These are phyloP conservation scores for Cylindroiulus punctatus DNA, from an alignment of 2,888 invertebrate species.

Conservation along the genomic window DNA sequence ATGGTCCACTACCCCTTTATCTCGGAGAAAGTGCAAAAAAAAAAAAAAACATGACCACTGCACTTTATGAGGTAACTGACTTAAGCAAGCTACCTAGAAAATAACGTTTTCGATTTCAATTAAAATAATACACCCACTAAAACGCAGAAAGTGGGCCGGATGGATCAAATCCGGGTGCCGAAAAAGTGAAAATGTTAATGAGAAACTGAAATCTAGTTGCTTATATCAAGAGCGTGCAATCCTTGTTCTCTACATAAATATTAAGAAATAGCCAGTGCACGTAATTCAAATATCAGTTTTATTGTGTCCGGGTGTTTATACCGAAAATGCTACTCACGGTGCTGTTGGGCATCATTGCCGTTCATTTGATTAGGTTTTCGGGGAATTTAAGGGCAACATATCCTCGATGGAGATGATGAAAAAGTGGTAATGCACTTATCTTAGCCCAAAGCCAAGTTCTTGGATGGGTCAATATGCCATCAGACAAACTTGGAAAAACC, in stretches of 20 bases:
- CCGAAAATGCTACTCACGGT: not conserved
- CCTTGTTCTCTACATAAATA: not conserved
- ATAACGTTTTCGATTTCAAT: not conserved
- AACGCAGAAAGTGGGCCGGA: conserved; percentile 5
- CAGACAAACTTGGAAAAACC: conserved; percentile 14
- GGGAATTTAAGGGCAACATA: conserved; percentile 27
- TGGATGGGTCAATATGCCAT: conserved; percentile 16
- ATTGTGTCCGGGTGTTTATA: conserved; percentile 19
- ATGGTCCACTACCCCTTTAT: not conserved
- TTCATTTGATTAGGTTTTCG: not conserved
- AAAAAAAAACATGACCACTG: not conserved
- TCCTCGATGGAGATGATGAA: not conserved
- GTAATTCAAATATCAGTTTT: conserved; percentile 3
- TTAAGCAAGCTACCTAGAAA: not conserved
- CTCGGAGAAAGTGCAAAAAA: not conserved
- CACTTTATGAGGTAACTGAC: not conserved
- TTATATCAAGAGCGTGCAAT: not conserved
- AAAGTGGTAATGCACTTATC: conserved; percentile 1
- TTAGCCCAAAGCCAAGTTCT: conserved; percentile 4
- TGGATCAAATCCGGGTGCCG: conserved; percentile 17
- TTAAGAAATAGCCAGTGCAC: not conserved
- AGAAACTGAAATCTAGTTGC: not conserved
- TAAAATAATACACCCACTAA: not conserved
- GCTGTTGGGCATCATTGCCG: not conserved
- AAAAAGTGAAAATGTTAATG: not conserved